Evolutionary conservation across 2,888 invertebrate genomes (phyloP), one percentile per base, ranked within the genome.

Genomic region (Cephus runcator): DNA sequence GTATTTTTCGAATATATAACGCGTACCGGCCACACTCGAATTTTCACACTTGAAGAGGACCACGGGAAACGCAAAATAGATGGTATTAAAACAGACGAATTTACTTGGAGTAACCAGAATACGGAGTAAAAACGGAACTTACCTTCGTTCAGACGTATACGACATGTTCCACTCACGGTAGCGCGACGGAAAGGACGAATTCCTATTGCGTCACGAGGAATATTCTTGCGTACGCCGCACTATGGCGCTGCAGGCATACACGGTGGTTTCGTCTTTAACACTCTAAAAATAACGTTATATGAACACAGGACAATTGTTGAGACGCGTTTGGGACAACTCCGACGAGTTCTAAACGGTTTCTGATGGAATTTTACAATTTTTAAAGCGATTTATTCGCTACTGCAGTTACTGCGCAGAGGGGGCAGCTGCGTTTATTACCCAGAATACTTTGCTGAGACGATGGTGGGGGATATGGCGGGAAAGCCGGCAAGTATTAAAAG

Each of bases 141-240:
- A 96, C 96, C 95, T 95, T 94, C 95, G 94, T 93, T 96, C 96
- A 92, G 94, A 93, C 92, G 94, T 94, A 94, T 94, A 95, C 93
- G 96, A 96, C 96, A 96, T 96, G 95, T 95, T 96, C 94, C 94
- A 94, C 94, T 95, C 94, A 94, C 94, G 94, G 94, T 94, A 93
- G 94, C 94, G 94, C 94, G 94, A 94, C 94, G 94, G 94, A 95
- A 95, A 95, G 94, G 93, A 89, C 88, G 90, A 90, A 84, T 88
- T 87, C 86, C 87, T 87, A 88, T 88, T 90, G 90, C 90, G 91
- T 91, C 91, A 90, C 90, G 83, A 85, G 83, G 81, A 85, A 84
- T 85, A 86, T 85, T 88, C 85, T 81, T 81, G 78, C 68, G 77
- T 83, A 81, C 78, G 85, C 83, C 87, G 83, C 85, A 69, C 81